Base-by-base conservation (phyloP, 1,140 invertebrate species). In the Penaeus chinensis region DNA sequence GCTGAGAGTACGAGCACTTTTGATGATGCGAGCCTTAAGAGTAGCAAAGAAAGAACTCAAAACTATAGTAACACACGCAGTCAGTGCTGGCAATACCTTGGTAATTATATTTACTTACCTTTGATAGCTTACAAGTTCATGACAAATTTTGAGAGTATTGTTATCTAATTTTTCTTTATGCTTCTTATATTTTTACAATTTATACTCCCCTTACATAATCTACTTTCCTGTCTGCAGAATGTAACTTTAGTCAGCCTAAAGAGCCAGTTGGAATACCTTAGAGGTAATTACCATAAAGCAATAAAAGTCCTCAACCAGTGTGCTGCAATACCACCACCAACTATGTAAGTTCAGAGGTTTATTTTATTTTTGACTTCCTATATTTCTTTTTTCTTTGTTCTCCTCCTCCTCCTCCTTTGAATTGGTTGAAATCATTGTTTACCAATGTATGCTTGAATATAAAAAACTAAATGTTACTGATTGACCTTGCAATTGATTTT, bases 201-300 rank as follows among this genome's bases (percentile, higher is more conserved):
- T 11, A 32, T 24, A 27, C 27, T 24, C 5, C 13, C 20, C 19
- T 54, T 32, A 24, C 24, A 60, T 8, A 2, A 27, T 80, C 4
- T 66, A 47, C 37, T 62, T 85, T 89, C 83, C 85, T 89, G 91
- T 91, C 92, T 93, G 90, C 91, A 95, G 94, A 94, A 94, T 91
- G 91, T 93, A 82, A 93, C 94, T n/a, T 93, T 94, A 13, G 92
- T 95, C 63, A 95, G 95, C 91, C 92, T 96, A 24, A 94, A 94
- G 91, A 95, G 94, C 54, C 95, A 96, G 92, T 92, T 95, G 79
- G 95, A 96, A 91, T 96, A 95, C 91, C 91, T 95, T 20, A 92
- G 94, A 90, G 95, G 95, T 4, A 96, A 95, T 92, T 94, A 94
- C 89, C 93, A 93, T 81, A 95, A 95, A 91, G 93, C 95, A 2